Evolutionary conservation across 1,140 invertebrate species (phyloP).

Genomic region (Philotrypesis tridentata): DNA sequence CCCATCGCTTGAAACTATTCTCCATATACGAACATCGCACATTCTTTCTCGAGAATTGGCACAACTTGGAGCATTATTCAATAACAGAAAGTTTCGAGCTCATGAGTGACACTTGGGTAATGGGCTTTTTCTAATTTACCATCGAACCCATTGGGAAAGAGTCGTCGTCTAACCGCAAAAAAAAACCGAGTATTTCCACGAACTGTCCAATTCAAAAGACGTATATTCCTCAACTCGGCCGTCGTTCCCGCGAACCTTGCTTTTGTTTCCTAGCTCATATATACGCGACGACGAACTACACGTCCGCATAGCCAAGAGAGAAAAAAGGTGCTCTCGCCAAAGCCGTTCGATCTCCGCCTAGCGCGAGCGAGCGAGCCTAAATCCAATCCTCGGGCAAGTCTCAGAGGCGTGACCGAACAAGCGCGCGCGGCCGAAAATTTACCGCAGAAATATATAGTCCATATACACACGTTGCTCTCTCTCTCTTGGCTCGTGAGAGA

Average conservation of each 20-base stretch:
- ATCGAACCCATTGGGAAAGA: background rate
- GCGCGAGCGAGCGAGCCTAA: constrained; percentile 14
- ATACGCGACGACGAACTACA: background rate
- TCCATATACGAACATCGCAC: no score
- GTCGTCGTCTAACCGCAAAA: background rate
- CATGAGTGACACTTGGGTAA: background rate
- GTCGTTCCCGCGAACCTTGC: background rate
- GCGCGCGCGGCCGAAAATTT: constrained; percentile 19
- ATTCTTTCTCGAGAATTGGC: no score
- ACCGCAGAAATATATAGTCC: constrained; percentile 17
- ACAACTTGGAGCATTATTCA: background rate
- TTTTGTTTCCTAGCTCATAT: constrained; percentile 21
- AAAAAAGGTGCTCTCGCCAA: constrained; percentile 6
- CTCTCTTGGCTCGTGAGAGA: constrained; percentile 16
- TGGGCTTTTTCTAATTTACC: background rate
- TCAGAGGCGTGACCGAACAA: constrained; percentile 41
- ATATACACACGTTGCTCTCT: background rate
- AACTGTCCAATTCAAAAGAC: background rate
- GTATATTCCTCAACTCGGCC: background rate
- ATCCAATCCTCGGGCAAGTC: constrained; percentile 38
- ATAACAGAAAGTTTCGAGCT: background rate
- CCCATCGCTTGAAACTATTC: no score
- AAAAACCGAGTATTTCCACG: background rate
- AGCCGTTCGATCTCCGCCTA: constrained; percentile 21
- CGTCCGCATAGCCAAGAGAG: background rate